phyloP scores from a whole-genome alignment of 92 coral and sea anemone species.

The Hydrozoanthus gracilis region DNA sequence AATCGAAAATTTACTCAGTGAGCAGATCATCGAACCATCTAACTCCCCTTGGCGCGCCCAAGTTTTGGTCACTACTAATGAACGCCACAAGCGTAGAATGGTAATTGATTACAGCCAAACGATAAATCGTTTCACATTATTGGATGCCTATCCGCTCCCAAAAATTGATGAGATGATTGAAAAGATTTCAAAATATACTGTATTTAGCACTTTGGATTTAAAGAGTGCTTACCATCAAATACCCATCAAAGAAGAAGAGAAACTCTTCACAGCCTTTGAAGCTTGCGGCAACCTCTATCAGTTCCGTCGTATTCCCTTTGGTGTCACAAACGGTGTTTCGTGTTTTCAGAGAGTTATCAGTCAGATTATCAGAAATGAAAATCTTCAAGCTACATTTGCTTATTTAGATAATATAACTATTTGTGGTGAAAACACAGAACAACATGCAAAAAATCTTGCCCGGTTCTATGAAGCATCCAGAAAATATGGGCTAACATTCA shows the following conservation, averaged over 20 bases:
- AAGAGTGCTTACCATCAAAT: constrained; percentile 18
- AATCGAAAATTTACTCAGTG: constrained; percentile 52
- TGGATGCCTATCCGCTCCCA: too few species aligned
- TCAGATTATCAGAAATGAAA: constrained; percentile 50
- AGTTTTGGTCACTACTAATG: too few species aligned
- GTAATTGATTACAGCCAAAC: constrained; percentile 73
- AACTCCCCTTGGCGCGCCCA: too few species aligned
- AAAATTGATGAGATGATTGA: constrained; percentile 57
- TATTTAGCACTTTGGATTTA: constrained; percentile 63
- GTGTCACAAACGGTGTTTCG: constrained; percentile 64
- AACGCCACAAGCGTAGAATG: constrained; percentile 51
- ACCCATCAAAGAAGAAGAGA: constrained; percentile 61
- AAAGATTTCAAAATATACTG: constrained; percentile 51
- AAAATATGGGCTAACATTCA: background rate
- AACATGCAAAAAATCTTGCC: background rate
- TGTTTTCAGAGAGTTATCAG: constrained; percentile 59
- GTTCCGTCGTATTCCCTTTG: constrained; percentile 70
- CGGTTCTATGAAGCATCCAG: background rate
- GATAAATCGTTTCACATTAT: constrained; percentile 65
- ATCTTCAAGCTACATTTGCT: constrained; percentile 55
- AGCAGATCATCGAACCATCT: constrained; percentile 65
- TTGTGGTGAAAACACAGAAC: too few species aligned
- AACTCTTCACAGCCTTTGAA: constrained; percentile 68
- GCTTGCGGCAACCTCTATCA: constrained; percentile 57
- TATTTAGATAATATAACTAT: constrained; percentile 8